A percentile compares a stretch with the other conserved stretches of the same genome.
Evolutionary conservation across 2,888 invertebrate genomes (phyloP).

Genomic region (Vandiemenella viatica): DNA sequence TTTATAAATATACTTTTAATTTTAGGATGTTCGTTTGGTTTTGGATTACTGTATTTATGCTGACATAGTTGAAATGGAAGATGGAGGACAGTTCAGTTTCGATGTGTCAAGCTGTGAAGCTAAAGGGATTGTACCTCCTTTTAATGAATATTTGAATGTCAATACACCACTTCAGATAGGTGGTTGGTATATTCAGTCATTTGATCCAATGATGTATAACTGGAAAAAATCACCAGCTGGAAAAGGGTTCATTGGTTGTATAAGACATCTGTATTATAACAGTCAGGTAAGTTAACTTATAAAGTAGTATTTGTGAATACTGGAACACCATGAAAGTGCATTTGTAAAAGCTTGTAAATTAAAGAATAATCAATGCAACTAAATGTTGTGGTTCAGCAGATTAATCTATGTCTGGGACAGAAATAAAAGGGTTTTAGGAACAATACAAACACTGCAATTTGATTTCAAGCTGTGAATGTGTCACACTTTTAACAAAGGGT

Average conservation of each 20-base stretch:
- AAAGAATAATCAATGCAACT: too few relatives aligned
- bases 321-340: too few relatives aligned
- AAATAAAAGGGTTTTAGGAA: too few relatives aligned
- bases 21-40: slow-evolving; percentile 33
- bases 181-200: slow-evolving; percentile 31
- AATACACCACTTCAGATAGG: slow-evolving; percentile 41
- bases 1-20: slow-evolving; percentile 7
- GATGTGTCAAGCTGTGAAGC: slow-evolving; percentile 34
- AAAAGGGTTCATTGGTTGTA: slow-evolving; percentile 39
- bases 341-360: too few relatives aligned
- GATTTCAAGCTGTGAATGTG: too few relatives aligned
- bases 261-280: slow-evolving; percentile 41
- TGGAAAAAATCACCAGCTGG: slow-evolving; percentile 27
- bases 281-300: slow-evolving; percentile 26
- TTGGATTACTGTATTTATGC: slow-evolving; percentile 35
- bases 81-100: slow-evolving; percentile 29
- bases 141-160: slow-evolving; percentile 39
- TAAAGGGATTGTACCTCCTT: slow-evolving; percentile 32
- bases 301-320: too few relatives aligned
- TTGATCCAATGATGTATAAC: slow-evolving; percentile 25
- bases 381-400: too few relatives aligned
- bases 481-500: too few relatives aligned
- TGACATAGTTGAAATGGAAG: slow-evolving; percentile 29
- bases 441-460: too few relatives aligned
- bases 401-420: too few relatives aligned